phyloP scores from a whole-genome alignment of 2,797 vertebrate genomes.

The Catharus ustulatus region DNA sequence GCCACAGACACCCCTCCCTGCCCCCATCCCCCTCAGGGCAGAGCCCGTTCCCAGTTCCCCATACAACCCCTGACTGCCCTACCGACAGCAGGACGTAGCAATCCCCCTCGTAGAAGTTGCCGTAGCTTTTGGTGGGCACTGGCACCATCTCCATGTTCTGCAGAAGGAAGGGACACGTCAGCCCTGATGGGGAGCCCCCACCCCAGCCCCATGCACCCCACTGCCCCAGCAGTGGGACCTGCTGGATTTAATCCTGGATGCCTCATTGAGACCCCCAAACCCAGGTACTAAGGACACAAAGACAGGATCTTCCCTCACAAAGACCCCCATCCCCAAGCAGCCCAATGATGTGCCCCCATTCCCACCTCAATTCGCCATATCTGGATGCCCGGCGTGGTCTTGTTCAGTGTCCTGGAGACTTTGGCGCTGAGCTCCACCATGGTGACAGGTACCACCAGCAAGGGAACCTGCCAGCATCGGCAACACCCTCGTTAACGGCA shows the following conservation, averaged over 20 bases:
- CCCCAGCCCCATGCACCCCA: fast-evolving
- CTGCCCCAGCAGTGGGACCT: neutral
- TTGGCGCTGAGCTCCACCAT: conserved; percentile 81
- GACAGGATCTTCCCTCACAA: neutral
- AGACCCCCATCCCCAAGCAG: neutral
- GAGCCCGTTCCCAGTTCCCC: fast-evolving
- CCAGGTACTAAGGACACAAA: neutral
- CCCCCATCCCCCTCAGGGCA: neutral
- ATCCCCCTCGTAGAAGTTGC: conserved; percentile 87
- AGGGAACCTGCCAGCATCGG: neutral
- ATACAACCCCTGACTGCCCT: neutral
- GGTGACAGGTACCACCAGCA: conserved; percentile 22
- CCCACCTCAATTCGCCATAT: conserved; percentile 91
- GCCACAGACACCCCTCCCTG: neutral
- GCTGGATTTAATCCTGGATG: neutral
- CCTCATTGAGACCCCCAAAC: neutral
- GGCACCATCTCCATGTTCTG: conserved; percentile 87
- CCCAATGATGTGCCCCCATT: fast-evolving
- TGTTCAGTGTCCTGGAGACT: conserved; percentile 81
- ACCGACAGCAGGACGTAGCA: conserved; percentile 85
- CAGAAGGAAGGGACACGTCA: neutral
- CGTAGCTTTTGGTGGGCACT: conserved; percentile 77
- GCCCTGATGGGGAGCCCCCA: fast-evolving
- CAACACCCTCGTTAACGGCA: neutral
- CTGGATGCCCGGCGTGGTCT: conserved; percentile 84